Evolutionary conservation across 2,113 vertebrate species (phyloP), one percentile per base, ranked within the genome.

Genomic region (Chitala chitala): DNA sequence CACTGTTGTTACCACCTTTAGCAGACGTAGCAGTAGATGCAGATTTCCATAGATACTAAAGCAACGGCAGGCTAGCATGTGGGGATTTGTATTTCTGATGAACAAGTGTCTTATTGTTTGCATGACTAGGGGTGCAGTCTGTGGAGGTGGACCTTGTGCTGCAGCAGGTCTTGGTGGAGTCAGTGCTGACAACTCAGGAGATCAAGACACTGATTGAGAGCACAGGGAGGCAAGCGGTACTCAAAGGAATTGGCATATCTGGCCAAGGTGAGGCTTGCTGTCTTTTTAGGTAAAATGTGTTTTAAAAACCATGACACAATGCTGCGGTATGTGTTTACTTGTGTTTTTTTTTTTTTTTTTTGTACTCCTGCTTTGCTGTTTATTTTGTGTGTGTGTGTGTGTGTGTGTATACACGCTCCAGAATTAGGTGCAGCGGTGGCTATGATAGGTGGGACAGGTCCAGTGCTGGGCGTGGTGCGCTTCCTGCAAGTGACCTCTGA

Each of bases 91-190:
- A n/a, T n/a, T n/a, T n/a, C n/a, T n/a, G n/a, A n/a, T n/a, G n/a
- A n/a, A n/a, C n/a, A n/a, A n/a, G n/a, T n/a, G n/a, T n/a, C n/a
- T n/a, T n/a, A n/a, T n/a, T n/a, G n/a, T 51, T 51, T 68, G 46
- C 40, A n/a, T 68, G 20, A 24, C 20, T 82, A 96, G 95, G 91
- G 2, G 79, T 96, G 65, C 83, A 80, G 69, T 83, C 79, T 0
- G 85, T 96, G 59, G 84, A 88, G 1, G 65, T 95, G 0, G 87
- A 88, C n/a, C 72, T 94, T 53, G 71, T 85, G 20, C 82, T 79
- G n/a, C 89, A 94, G 85, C 78, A 81, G 66, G 94, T 97, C 68
- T 48, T 97, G 81, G 90, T 97, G 68, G 90, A 95, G 20, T 90
- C 92, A 0, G 80, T 82, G 5, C 86, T 93, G 56, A 85, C 89